Base-by-base conservation (phyloP, 30 jellyfish, hydroid and myxozoan genomes). In the Sanderia malayensis region DNA sequence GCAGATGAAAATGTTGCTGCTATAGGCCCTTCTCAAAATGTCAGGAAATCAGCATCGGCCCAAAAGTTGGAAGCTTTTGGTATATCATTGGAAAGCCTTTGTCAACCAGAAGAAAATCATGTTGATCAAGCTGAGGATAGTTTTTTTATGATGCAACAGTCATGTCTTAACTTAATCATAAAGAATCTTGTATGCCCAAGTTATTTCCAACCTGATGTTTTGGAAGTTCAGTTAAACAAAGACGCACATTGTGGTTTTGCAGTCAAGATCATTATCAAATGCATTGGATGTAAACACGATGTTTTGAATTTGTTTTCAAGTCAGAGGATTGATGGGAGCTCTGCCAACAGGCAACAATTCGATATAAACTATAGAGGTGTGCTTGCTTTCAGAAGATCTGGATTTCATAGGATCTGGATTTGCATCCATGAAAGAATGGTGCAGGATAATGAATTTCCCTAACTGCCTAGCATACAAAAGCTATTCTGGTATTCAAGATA, bases 401-500 rank as follows among this genome's bases (percentile, higher is more conserved):
- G 55, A 41, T 41, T 41, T 41, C n/a, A n/a, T n/a, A n/a, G n/a
- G n/a, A n/a, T n/a, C n/a, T 60, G 72, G 72, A 10, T 25, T 7
- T 25, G 46, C 72, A 9, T 15, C 55, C 47, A 60, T 60, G 22
- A 60, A 60, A 25, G 72, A 60, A 27, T 60, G 47, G 55, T 60
- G 55, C 46, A 25, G 10, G n/a, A 25, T 25, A 8, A 60, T 60
- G 72, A 60, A 60, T 31, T 18, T 60, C 20, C 46, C 21, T 21
- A 2, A 31, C 19, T 60, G 46, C 47, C 22, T 4, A 23, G 4
- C 72, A 49, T 3, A 49, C 27, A 49, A 49, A 4, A 49, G 27
- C n/a, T n/a, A n/a, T n/a, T n/a, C n/a, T n/a, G n/a, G n/a, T n/a
- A n/a, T n/a, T n/a, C n/a, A n/a, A n/a, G n/a, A 37, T 13, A 37